Evolutionary conservation across 2,113 vertebrate genomes (phyloP).

Genomic region (Antigone vipio): DNA sequence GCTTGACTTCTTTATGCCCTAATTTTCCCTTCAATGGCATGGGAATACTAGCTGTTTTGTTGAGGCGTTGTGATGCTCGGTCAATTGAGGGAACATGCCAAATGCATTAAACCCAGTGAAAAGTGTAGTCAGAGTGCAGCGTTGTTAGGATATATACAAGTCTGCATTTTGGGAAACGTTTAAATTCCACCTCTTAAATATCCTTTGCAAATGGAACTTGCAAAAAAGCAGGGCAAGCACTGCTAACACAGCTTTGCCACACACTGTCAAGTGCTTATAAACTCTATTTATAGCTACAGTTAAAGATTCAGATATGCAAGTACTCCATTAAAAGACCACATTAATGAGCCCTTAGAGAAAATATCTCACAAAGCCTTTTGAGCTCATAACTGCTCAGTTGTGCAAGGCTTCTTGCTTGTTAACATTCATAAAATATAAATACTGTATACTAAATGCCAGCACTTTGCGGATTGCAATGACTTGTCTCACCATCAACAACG

Average conservation of each 20-base stretch:
- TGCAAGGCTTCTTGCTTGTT: slow-evolving; percentile 65
- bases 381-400: slow-evolving; percentile 68
- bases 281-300: slow-evolving; percentile 72
- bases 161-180: not conserved
- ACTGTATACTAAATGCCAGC: slow-evolving; percentile 43
- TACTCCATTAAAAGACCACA: slow-evolving; percentile 70
- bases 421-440: slow-evolving; percentile 73
- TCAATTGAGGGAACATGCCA: not conserved
- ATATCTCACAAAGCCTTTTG: slow-evolving; percentile 69
- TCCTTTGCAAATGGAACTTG: slow-evolving; percentile 12
- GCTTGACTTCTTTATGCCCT: not conserved
- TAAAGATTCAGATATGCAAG: slow-evolving; percentile 70
- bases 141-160: not conserved
- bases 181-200: not conserved
- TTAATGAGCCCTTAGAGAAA: slow-evolving; percentile 74
- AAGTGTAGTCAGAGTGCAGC: not conserved
- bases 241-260: slow-evolving; percentile 62
- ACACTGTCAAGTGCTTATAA: slow-evolving; percentile 67
- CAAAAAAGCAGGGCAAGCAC: slow-evolving; percentile 44
- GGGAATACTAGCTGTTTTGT: not conserved
- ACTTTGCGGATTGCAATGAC: slow-evolving; percentile 1
- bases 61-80: not conserved
- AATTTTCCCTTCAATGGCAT: not conserved
- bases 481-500: not conserved
- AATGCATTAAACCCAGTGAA: not conserved